A percentile compares a stretch with the other conserved stretches of the same genome.
These are phyloP conservation scores for Smutsia gigantea DNA, from an alignment of 2,797 vertebrate genomes.

Conservation along the genomic window DNA sequence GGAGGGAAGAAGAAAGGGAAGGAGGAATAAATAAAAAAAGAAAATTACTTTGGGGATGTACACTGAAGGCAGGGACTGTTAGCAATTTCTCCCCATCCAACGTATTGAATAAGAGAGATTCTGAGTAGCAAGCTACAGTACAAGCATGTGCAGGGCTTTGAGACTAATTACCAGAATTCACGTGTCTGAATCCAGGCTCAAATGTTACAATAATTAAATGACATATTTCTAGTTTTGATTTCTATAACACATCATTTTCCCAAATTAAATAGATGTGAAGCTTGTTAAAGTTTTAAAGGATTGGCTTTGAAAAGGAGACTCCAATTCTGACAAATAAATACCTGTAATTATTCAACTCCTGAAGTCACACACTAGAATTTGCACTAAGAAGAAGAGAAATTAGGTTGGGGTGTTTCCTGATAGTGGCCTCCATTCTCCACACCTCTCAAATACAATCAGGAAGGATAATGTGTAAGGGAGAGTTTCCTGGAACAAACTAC, in stretches of 20 bases:
- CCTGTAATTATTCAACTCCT: background rate
- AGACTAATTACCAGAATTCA: background rate
- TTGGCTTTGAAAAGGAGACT: background rate
- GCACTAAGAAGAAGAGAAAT: background rate
- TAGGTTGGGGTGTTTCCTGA: fast-evolving
- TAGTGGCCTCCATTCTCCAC: background rate
- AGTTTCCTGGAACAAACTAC: background rate
- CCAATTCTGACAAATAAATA: background rate
- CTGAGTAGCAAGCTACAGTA: background rate
- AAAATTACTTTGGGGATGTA: background rate
- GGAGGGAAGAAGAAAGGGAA: background rate
- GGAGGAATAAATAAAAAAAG: background rate
- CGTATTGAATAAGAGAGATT: background rate
- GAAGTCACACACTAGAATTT: background rate
- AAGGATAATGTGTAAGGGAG: background rate
- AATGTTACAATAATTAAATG: background rate
- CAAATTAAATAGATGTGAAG: background rate
- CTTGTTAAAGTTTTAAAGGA: background rate
- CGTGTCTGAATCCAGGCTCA: background rate
- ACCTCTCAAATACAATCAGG: background rate
- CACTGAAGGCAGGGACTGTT: background rate
- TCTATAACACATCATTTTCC: background rate
- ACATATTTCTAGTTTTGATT: background rate
- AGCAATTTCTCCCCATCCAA: background rate
- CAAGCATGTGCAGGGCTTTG: background rate